Percentiles rank a stretch among this genome's conserved stretches.
These are phyloP conservation scores for Erythrocercus mccallii DNA, from an alignment of 2,113 vertebrate genomes.

Conservation along the genomic window DNA sequence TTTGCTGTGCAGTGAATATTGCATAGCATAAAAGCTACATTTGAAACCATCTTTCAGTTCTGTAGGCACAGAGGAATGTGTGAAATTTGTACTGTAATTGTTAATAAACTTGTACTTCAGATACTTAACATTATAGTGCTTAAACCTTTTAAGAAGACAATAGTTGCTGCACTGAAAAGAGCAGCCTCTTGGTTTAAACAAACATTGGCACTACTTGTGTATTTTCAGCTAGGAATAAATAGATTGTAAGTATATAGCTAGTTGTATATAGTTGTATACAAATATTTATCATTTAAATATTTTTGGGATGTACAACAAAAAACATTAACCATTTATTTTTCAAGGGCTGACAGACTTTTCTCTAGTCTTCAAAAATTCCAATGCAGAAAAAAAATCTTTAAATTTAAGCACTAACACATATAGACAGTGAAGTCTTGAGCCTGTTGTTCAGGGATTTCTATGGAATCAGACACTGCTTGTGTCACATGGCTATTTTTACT, in stretches of 20 bases:
- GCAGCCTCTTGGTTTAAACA: background rate
- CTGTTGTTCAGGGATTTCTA: background rate
- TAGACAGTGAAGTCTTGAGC: background rate
- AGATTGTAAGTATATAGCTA: background rate
- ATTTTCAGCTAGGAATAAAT: background rate
- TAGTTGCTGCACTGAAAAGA: background rate
- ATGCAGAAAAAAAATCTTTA: background rate
- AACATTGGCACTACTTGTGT: background rate
- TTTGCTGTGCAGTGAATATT: background rate
- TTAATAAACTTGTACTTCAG: background rate
- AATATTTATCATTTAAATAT: background rate
- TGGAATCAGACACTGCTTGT: background rate
- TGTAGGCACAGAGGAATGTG: background rate
- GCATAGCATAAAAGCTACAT: accelerated
- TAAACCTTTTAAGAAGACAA: background rate
- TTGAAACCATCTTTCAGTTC: background rate
- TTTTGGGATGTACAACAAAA: background rate
- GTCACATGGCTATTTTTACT: background rate
- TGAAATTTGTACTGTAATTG: background rate
- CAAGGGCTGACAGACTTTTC: background rate
- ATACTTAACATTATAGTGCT: background rate
- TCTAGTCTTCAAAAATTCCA: background rate
- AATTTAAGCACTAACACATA: background rate
- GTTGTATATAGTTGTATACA: background rate
- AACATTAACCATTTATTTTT: background rate